Conservation (phyloP, 2,888 invertebrate genomes). For the Orgyia antiqua region DNA sequence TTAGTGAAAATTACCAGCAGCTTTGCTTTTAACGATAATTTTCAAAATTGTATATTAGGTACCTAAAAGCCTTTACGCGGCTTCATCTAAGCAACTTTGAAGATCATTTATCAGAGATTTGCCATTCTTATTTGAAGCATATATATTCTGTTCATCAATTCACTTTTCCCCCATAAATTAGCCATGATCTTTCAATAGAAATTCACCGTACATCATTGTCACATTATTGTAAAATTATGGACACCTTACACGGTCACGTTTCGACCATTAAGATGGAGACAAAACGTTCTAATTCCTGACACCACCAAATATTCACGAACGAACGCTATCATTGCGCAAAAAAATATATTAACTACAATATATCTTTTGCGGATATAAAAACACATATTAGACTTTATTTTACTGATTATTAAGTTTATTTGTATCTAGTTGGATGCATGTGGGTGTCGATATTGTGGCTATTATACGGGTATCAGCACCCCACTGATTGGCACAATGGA, state of each 20-base stretch:
- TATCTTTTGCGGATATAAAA: constrained; percentile 18
- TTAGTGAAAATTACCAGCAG: no score
- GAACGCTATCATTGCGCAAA: constrained; percentile 73
- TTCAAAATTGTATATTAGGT: no score
- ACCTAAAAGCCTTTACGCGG: no score
- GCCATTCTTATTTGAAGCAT: constrained; percentile 22
- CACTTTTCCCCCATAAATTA: constrained; percentile 53
- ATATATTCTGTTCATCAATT: constrained; percentile 29
- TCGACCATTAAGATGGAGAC: constrained; percentile 70
- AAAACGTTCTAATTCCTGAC: constrained; percentile 72
- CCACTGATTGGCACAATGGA: constrained; percentile 68
- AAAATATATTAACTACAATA: constrained; percentile 33
- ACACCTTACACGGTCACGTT: constrained; percentile 69
- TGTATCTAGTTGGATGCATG: constrained; percentile 14
- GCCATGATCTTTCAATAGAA: constrained; percentile 46
- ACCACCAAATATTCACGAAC: constrained; percentile 71
- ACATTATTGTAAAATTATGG: constrained; percentile 65
- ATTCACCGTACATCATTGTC: constrained; percentile 59
- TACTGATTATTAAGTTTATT: constrained; percentile 8
- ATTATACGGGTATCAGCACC: constrained; percentile 70
- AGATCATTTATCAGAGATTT: constrained; percentile 41
- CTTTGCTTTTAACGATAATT: no score
- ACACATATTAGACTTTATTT: constrained; percentile 28
- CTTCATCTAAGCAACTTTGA: no score
- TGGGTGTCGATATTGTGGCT: constrained; percentile 44